Conservation (phyloP, 1,140 invertebrate species). For the Globodera rostochiensis region DNA sequence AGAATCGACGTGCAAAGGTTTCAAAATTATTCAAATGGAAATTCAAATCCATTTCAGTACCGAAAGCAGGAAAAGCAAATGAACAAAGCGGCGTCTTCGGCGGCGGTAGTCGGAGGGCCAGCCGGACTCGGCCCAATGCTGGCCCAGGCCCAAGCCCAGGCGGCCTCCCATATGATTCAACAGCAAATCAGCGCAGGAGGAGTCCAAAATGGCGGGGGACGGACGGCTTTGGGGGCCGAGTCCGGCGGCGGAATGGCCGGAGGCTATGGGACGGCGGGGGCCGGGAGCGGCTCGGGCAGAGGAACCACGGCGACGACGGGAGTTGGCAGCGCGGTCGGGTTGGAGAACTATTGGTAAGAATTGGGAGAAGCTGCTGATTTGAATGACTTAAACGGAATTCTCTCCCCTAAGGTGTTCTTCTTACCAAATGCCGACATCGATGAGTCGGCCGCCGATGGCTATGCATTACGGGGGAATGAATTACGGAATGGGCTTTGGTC, state of each 20-base stretch:
- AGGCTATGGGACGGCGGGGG: conserved; percentile 11
- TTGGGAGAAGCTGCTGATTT: not conserved
- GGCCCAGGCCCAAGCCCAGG: conserved; percentile 16
- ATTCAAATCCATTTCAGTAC: conserved; percentile 6
- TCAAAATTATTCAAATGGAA: not conserved
- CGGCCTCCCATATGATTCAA: conserved; percentile 30
- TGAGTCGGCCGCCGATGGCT: conserved; percentile 44
- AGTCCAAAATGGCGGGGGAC: conserved; percentile 27
- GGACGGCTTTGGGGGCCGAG: not conserved
- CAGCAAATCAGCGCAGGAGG: conserved; percentile 16
- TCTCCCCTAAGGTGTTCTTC: conserved; percentile 33
- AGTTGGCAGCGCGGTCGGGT: not conserved
- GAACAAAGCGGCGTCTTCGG: conserved; percentile 34
- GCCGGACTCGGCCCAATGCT: conserved; percentile 28
- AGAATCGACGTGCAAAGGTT: conserved; percentile 52
- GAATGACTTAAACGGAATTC: too few species aligned
- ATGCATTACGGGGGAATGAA: conserved; percentile 34
- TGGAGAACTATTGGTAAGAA: conserved; percentile 45
- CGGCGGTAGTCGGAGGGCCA: conserved; percentile 11
- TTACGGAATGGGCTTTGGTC: conserved; percentile 29
- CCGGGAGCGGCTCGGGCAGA: not conserved
- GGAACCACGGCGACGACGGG: not conserved
- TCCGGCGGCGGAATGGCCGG: conserved; percentile 21
- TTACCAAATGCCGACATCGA: conserved; percentile 53
- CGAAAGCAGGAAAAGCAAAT: conserved; percentile 57